phyloP scores from a whole-genome alignment of 2,113 vertebrate species.

The Saguinus imperator region DNA sequence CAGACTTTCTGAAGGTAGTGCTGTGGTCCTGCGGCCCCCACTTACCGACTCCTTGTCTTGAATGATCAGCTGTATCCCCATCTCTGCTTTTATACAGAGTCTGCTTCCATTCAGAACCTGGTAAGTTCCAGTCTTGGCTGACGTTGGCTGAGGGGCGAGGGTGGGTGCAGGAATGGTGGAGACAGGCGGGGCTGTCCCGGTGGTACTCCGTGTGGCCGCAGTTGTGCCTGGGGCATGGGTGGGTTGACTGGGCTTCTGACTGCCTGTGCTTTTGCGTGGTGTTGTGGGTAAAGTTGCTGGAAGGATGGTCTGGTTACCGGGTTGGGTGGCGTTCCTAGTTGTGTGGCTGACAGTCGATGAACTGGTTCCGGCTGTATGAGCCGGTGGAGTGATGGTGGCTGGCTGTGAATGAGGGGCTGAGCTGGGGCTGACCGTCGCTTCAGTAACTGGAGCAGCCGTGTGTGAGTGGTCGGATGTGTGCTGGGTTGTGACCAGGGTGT shows the following conservation, averaged over 20 bases:
- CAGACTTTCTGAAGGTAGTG: background rate
- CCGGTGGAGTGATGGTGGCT: background rate
- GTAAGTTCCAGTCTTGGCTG: slow-evolving; percentile 83
- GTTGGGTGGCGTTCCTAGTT: background rate
- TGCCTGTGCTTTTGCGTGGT: background rate
- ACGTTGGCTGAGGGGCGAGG: slow-evolving; percentile 40
- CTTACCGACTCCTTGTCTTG: slow-evolving; percentile 80
- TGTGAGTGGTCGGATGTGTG: background rate
- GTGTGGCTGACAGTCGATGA: background rate
- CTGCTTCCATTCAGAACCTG: slow-evolving; percentile 73
- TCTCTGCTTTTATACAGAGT: slow-evolving; percentile 85
- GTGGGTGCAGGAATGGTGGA: slow-evolving; percentile 1
- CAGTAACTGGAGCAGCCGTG: background rate
- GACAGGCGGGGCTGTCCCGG: background rate
- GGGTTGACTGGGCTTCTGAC: background rate
- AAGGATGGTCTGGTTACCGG: slow-evolving; percentile 28
- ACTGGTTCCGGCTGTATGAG: background rate
- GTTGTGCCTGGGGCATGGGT: background rate
- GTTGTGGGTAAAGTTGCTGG: background rate
- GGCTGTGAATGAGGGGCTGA: background rate
- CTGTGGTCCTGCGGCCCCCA: background rate
- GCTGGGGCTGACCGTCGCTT: background rate
- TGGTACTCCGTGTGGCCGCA: background rate
- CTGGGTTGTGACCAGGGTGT: background rate
- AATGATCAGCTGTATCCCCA: slow-evolving; percentile 87